phyloP scores from a whole-genome alignment of 2,888 invertebrate species.

The Argyresthia albistria region DNA sequence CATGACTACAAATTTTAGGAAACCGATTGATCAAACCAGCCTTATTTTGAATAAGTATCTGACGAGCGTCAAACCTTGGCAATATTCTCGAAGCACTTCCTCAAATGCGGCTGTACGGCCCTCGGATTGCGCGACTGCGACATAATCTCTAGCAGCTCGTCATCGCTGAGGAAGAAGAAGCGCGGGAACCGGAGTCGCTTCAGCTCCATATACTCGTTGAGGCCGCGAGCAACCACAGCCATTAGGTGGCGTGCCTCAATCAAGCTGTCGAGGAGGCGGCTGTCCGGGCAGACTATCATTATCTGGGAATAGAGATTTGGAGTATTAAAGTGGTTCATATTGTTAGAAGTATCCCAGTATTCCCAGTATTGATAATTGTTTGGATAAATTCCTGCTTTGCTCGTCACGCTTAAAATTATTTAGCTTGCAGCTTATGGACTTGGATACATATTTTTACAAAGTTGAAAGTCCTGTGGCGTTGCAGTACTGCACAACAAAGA shows the following conservation, averaged over 20 bases:
- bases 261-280: slow-evolving; percentile 77
- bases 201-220: slow-evolving; percentile 84
- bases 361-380: no score
- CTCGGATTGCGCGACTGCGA: slow-evolving; percentile 84
- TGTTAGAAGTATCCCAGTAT: not conserved
- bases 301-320: slow-evolving; percentile 50
- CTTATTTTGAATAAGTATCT: no score
- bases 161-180: slow-evolving; percentile 88
- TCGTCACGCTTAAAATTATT: no score
- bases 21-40: no score
- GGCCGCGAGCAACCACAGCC: slow-evolving; percentile 81
- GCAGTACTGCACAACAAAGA: no score
- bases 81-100: slow-evolving; percentile 88
- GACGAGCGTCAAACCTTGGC: slow-evolving; percentile 62
- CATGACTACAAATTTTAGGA: no score
- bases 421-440: no score
- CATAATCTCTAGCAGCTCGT: slow-evolving; percentile 85
- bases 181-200: slow-evolving; percentile 82
- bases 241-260: slow-evolving; percentile 79
- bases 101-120: slow-evolving; percentile 85
- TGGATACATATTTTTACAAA: no score
- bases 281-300: slow-evolving; percentile 76
- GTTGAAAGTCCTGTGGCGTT: no score
- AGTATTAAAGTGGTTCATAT: slow-evolving; percentile 2
- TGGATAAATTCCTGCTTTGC: no score